These are phyloP conservation scores for Ephestia elutella DNA, from an alignment of 1,140 invertebrate genomes.

Conservation along the genomic window DNA sequence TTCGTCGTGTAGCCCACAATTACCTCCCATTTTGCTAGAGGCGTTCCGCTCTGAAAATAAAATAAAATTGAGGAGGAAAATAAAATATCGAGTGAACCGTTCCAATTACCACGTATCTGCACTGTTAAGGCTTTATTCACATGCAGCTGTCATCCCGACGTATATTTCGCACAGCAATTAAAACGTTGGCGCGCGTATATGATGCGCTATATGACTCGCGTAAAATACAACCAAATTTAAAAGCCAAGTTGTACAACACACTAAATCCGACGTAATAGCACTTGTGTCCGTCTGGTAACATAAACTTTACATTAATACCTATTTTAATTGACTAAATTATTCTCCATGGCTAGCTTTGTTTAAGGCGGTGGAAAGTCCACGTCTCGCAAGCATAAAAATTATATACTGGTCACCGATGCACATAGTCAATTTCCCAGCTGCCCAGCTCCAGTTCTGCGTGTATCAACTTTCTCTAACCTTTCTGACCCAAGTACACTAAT, in stretches of 20 bases:
- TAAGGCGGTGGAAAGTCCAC: too few species aligned
- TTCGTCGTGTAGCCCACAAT: slow-evolving; percentile 63
- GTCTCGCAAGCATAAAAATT: too few species aligned
- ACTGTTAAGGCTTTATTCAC: slow-evolving; percentile 27
- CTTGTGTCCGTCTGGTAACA: slow-evolving; percentile 13
- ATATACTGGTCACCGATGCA: too few species aligned
- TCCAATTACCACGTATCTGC: slow-evolving; percentile 46
- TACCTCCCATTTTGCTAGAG: slow-evolving; percentile 63
- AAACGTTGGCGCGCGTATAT: slow-evolving; percentile 18
- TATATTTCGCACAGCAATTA: slow-evolving; percentile 27
- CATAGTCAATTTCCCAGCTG: too few species aligned
- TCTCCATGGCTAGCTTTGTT: too few species aligned
- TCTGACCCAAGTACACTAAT: too few species aligned
- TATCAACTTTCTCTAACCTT: too few species aligned
- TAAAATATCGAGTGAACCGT: slow-evolving; percentile 60
- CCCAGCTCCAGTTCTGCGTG: too few species aligned
- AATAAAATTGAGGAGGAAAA: slow-evolving; percentile 63
- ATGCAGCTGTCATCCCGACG: slow-evolving; percentile 23
- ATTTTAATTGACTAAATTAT: slow-evolving; percentile 2
- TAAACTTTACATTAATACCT: slow-evolving; percentile 5
- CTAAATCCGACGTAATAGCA: slow-evolving; percentile 17
- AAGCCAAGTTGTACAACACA: slow-evolving; percentile 15
- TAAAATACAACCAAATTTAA: slow-evolving; percentile 28
- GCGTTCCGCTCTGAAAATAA: slow-evolving; percentile 48
- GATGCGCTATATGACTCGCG: slow-evolving; percentile 6